Base-by-base conservation (phyloP, 2,113 vertebrate species). In the Phaethornis superciliosus region DNA sequence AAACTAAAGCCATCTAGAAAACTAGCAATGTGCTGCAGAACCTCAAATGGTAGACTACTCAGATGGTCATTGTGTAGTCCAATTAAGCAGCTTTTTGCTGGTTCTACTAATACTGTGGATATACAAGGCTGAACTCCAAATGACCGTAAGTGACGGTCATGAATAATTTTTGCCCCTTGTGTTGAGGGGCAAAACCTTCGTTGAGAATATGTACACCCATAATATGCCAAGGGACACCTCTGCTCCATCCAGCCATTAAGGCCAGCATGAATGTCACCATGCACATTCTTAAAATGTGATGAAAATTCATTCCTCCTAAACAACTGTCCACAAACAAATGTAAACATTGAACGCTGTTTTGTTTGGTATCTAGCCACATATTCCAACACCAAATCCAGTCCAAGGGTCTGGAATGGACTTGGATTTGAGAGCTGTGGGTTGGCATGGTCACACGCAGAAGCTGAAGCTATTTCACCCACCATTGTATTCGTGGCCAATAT, bases 181-280 rank as follows among this genome's bases (percentile, higher is more conserved):
- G 96, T 96, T 59, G 98, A 98, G 49, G 99, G 99, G 85, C 99
- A 99, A 97, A 99, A 99, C 96, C 99, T 98, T 88, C 99, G 98
- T 85, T 99, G 99, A 92, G 99, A 99, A 95, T 99, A 99, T 1
- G 99, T 99, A 96, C 99, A 99, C 81, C 99, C 99, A 80, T 99
- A 99, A 97, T 99, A 99, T 4, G 99, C 99, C 84, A 99, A 97
- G 9, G 99, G 99, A 86, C 99, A 99, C 74, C 99, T 98, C 89
- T 99, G 99, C 95, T 99, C 99, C 98, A 99, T 99, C 99, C 99
- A 99, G 84, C 99, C 99, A 40, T 99, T 99, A 88, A 99, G 98
- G 79, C 99, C 99, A 32, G 99, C 99, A 54, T 99, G 99, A 96
- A 99, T 99, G 95, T 99, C 99, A 70, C 99, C 98, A 40, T 99